Base-by-base conservation (phyloP, 2,888 invertebrate species). In the Adelognathus sp. region DNA sequence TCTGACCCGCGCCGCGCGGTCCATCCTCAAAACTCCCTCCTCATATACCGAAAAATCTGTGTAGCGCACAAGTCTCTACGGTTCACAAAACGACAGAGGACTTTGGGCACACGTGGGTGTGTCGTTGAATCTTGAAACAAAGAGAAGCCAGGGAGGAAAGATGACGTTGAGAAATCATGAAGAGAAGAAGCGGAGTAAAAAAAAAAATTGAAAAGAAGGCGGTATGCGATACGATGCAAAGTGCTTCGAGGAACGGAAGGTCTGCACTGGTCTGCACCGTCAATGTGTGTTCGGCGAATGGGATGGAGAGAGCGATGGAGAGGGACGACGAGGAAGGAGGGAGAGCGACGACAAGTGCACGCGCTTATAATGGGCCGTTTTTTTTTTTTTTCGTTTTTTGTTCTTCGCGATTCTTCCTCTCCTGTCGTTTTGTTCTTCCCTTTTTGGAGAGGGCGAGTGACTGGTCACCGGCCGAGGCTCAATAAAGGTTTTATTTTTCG, bases 271-370 rank as follows among this genome's bases (percentile, higher is more conserved):
- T n/a, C n/a, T n/a, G n/a, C n/a, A n/a, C n/a, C n/a, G n/a, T n/a
- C n/a, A n/a, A n/a, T n/a, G 66, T 63, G 69, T 36, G n/a, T 50
- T 50, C 24, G 46, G 46, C 46, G 46, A 50, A 24, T 21, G n/a
- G n/a, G n/a, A n/a, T n/a, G n/a, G n/a, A n/a, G n/a, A n/a, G n/a
- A n/a, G n/a, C n/a, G n/a, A n/a, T n/a, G n/a, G n/a, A 24, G 24
- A 50, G 24, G 5, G 24, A 9, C 46, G 24, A 21, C 4, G n/a
- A 36, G 36, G n/a, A n/a, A 11, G 21, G 21, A 21, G 9, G 6
- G 36, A 18, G n/a, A 46, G 29, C 66, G 72, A 83, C 83, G 85
- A 85, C 84, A 86, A 85, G 85, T 86, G 85, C 85, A 79, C 82
- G 74, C 83, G 80, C 83, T 77, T 83, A 66, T 76, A 85, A 82